Evolutionary conservation across 2,113 vertebrate species (phyloP), one percentile per base, ranked within the genome.

Genomic region (Melierax canorus): DNA sequence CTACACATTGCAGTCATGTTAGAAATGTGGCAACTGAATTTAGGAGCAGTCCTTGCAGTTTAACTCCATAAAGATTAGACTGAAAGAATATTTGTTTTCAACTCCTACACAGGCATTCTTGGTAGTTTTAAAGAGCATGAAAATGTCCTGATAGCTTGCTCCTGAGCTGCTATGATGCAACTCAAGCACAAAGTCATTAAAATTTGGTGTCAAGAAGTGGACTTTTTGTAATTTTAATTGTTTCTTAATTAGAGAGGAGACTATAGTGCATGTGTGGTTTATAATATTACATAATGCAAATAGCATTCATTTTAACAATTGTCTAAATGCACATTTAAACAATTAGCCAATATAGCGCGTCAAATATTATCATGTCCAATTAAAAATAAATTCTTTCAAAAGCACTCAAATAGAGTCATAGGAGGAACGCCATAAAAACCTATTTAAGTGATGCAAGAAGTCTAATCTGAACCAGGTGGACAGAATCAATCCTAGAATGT

Each of bases 261-360:
- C 75, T 79, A 88, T 59, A 96, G 62, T 73, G 34, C 86, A n/a
- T 38, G 73, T 92, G 74, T 92, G 76, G 82, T 95, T 95, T 96
- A 56, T 88, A 97, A 90, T 50, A 94, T 91, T 96, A 72, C 58
- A 71, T 68, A 92, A 96, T 34, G 90, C 92, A 97, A 97, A 93
- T 50, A 97, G 86, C 22, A 4, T 92, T 93, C 73, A 93, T 95
- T 96, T 97, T 82, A 96, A 88, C 78, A 96, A 97, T 87, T 95
- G 89, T 95, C 76, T 91, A 96, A 95, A 82, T 72, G 66, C 89
- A 97, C 82, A 89, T 97, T 97, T 97, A 97, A 98, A 72, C 55
- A 90, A 96, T 97, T 94, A 98, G 77, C 80, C 69, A 95, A 86
- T 86, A 67, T 81, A 93, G 59, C 2, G 46, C 39, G 45, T 95